Evolutionary conservation across 1,140 invertebrate genomes (phyloP).

Genomic region (Drosophila tropicalis): DNA sequence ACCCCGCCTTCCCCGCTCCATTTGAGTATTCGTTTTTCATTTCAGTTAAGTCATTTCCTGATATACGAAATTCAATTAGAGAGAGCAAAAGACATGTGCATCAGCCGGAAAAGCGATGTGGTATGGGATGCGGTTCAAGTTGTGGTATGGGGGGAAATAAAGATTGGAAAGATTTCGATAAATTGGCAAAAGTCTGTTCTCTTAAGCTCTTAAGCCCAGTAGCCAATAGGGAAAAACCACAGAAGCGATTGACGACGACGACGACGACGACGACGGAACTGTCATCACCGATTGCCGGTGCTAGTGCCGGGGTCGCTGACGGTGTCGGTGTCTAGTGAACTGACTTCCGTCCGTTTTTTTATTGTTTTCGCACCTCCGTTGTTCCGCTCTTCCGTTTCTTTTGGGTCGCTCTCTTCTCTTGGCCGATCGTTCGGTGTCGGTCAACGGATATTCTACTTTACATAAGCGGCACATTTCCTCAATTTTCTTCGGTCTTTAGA

Average conservation of each 20-base stretch:
- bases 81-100: conserved; percentile 17
- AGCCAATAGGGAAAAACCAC: conserved; percentile 12
- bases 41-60: conserved; percentile 74
- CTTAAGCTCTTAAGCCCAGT: conserved; percentile 36
- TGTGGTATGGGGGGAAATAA: background rate
- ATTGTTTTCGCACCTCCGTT: conserved; percentile 75
- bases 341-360: conserved; percentile 71
- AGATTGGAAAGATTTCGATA: conserved; percentile 35
- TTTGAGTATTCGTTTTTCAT: conserved; percentile 19
- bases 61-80: conserved; percentile 55
- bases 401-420: conserved; percentile 15
- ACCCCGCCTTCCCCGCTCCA: background rate
- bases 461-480: conserved; percentile 77
- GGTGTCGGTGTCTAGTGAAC: too few species aligned
- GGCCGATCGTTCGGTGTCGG: conserved; percentile 38
- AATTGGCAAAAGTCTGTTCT: conserved; percentile 68
- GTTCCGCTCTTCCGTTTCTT: conserved; percentile 31
- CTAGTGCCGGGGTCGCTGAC: too few species aligned
- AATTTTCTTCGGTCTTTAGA: conserved; percentile 64
- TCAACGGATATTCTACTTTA: conserved; percentile 78
- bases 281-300: conserved; percentile 30
- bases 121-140: background rate
- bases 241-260: conserved; percentile 19
- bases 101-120: conserved; percentile 56
- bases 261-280: conserved; percentile 21